Conservation (phyloP, 2,797 vertebrate genomes). For the Poeciliopsis gracilis region DNA sequence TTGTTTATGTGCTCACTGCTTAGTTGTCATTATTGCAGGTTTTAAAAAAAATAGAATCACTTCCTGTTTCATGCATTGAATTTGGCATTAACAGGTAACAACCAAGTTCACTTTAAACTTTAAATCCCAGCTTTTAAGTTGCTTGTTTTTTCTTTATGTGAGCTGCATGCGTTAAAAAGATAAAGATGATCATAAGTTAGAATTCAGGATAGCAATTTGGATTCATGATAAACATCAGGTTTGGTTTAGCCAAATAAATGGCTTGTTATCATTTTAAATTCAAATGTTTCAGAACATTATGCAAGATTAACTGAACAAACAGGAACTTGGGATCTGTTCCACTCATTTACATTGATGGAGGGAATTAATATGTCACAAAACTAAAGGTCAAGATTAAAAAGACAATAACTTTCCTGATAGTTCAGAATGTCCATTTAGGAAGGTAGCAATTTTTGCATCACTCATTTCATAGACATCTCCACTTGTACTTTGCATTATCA, state of each 20-base stretch:
- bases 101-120: background rate
- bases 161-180: background rate
- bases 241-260: background rate
- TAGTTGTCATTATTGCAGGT: background rate
- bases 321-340: background rate
- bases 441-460: background rate
- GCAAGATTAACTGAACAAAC: no score
- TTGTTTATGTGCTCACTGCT: background rate
- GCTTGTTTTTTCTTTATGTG: background rate
- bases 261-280: background rate
- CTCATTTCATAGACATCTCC: background rate
- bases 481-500: background rate
- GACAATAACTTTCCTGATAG: background rate
- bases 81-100: background rate
- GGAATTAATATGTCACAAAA: background rate
- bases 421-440: background rate
- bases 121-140: background rate
- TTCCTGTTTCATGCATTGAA: background rate
- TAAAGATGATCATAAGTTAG: background rate
- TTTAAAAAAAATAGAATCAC: background rate
- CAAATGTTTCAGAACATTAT: no score
- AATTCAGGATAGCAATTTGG: background rate
- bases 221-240: background rate
- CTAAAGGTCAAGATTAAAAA: background rate
- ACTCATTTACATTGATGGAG: background rate